A percentile compares a stretch with the other conserved stretches of the same genome.
These are phyloP conservation scores for Epinotia brunnichana DNA, from an alignment of 2,888 invertebrate genomes.

Conservation along the genomic window DNA sequence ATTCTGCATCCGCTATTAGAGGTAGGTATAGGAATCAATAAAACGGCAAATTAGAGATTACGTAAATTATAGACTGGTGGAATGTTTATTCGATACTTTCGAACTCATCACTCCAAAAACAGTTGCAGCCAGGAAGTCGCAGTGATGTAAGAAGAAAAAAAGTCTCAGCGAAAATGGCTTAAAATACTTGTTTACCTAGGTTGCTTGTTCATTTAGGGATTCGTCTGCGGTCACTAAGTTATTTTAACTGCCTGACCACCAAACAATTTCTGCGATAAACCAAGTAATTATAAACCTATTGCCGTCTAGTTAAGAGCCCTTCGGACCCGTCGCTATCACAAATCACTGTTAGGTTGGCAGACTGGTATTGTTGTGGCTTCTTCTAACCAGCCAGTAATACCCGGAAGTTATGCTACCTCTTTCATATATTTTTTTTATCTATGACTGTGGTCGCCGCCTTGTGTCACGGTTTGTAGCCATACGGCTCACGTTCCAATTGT, in stretches of 20 bases:
- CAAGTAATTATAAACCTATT: conserved; percentile 5
- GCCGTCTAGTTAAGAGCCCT: not conserved
- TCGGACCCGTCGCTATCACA: no score
- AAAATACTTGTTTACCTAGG: conserved; percentile 4
- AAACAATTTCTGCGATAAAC: not conserved
- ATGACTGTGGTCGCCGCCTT: conserved; percentile 21
- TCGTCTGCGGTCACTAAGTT: conserved; percentile 15
- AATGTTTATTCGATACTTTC: conserved; percentile 1
- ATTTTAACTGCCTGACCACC: conserved; percentile 13
- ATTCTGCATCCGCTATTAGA: not conserved
- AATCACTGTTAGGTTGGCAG: conserved; percentile 11
- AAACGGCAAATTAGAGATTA: not conserved
- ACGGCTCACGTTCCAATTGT: not conserved
- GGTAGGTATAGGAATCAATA: not conserved
- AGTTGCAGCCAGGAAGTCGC: not conserved
- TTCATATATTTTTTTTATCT: conserved; percentile 22
- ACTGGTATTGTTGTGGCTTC: conserved; percentile 28
- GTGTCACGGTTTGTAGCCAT: conserved; percentile 10
- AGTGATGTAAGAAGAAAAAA: conserved; percentile 6
- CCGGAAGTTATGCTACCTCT: conserved; percentile 34
- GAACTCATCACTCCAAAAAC: not conserved
- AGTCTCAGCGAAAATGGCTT: not conserved
- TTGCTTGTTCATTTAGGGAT: conserved; percentile 23
- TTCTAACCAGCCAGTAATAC: conserved; percentile 25
- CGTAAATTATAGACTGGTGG: not conserved